These are phyloP conservation scores for Endomychus coccineus DNA, from an alignment of 2,888 invertebrate species.

Conservation along the genomic window DNA sequence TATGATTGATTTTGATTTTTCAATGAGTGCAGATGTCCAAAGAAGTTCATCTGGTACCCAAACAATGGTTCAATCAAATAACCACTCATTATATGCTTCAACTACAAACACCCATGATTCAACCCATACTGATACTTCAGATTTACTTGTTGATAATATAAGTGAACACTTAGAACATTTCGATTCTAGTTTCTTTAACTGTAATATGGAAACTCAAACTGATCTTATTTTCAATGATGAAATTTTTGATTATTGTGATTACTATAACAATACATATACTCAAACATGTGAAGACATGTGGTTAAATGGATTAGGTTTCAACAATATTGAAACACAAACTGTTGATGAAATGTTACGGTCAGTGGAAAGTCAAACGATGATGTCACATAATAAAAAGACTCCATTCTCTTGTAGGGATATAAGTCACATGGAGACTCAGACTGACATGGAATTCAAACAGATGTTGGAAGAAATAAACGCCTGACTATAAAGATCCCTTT, in stretches of 20 bases:
- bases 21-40: conserved; percentile 20
- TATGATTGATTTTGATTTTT: conserved; percentile 29
- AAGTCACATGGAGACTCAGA: conserved; percentile 50
- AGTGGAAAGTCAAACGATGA: conserved; percentile 53
- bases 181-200: conserved; percentile 42
- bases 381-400: conserved; percentile 30
- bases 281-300: conserved; percentile 47
- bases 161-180: conserved; percentile 30
- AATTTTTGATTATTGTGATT: conserved; percentile 35
- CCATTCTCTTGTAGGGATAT: conserved; percentile 33
- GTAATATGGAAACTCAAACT: conserved; percentile 56
- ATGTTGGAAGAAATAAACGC: conserved; percentile 41
- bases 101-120: conserved; percentile 32
- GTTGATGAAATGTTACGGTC: conserved; percentile 51
- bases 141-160: conserved; percentile 25
- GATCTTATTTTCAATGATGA: conserved; percentile 42
- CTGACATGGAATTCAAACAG: conserved; percentile 43
- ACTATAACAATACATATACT: conserved; percentile 38
- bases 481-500: too few species aligned
- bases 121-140: conserved; percentile 33
- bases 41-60: conserved; percentile 37
- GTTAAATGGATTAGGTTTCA: conserved; percentile 48
- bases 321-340: conserved; percentile 60
- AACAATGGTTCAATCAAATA: conserved; percentile 24
- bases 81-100: conserved; percentile 22